phyloP scores from a whole-genome alignment of 2,888 invertebrate genomes.

The Drosophila sordidula region DNA sequence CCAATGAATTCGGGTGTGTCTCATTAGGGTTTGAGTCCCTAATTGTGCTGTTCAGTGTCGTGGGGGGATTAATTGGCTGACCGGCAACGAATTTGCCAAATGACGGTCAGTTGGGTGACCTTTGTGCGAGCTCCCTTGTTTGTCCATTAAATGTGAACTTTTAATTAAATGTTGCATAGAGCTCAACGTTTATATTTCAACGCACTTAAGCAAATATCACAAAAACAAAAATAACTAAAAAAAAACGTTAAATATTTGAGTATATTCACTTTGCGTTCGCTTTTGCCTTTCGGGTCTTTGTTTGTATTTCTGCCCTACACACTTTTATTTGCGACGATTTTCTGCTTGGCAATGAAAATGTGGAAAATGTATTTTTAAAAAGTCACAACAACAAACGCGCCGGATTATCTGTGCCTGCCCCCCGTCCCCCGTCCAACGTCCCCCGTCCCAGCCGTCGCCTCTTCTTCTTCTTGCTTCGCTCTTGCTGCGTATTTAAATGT shows the following conservation, averaged over 20 bases:
- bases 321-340: conserved; percentile 57
- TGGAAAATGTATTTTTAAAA: conserved; percentile 72
- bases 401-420: conserved; percentile 38
- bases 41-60: conserved; percentile 24
- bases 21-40: neutral
- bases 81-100: conserved; percentile 39
- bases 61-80: conserved; percentile 15
- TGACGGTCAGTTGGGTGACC: conserved; percentile 46
- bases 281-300: conserved; percentile 7
- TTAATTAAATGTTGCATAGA: conserved; percentile 44
- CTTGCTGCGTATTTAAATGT: conserved; percentile 32
- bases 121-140: conserved; percentile 33
- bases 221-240: conserved; percentile 41
- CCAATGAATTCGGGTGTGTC: neutral
- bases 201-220: conserved; percentile 36
- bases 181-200: conserved; percentile 18
- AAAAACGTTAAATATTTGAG: conserved; percentile 33
- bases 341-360: conserved; percentile 67
- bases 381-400: conserved; percentile 26
- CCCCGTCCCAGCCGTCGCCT: neutral
- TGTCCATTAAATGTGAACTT: conserved; percentile 43
- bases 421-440: neutral
- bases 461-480: neutral
- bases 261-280: conserved; percentile 35
- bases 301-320: conserved; percentile 44